phyloP scores from a whole-genome alignment of 2,797 vertebrate species.

The Cichlasoma orientale region DNA sequence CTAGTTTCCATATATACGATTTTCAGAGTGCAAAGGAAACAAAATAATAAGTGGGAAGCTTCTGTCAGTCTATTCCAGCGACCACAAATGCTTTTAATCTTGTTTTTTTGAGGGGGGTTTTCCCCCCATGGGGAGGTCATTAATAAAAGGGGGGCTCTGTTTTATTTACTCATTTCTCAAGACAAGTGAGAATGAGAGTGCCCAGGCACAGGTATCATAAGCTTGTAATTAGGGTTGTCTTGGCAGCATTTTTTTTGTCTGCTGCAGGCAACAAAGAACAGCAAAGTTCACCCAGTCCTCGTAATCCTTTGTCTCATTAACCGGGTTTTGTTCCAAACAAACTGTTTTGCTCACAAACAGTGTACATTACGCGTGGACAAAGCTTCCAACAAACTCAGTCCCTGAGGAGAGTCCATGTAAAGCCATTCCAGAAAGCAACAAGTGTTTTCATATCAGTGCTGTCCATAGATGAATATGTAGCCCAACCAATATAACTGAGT shows the following conservation, averaged over 20 bases:
- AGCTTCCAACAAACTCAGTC: conserved; percentile 13
- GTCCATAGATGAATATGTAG: conserved; percentile 6
- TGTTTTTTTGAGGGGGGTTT: neutral
- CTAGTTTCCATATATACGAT: neutral
- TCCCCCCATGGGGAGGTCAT: neutral
- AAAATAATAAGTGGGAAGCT: neutral
- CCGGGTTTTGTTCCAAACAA: conserved; percentile 28
- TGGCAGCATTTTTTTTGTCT: neutral
- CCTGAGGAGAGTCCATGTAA: conserved; percentile 8
- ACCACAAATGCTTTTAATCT: conserved; percentile 18
- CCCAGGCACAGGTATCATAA: neutral
- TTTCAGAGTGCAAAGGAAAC: neutral
- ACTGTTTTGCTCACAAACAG: conserved; percentile 22
- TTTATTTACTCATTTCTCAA: conserved; percentile 30
- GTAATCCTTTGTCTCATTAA: conserved; percentile 35
- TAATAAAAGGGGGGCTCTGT: conserved; percentile 19
- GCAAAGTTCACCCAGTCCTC: conserved; percentile 15
- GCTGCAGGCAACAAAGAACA: conserved; percentile 5
- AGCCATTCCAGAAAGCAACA: conserved; percentile 10
- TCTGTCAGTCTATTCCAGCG: conserved; percentile 12
- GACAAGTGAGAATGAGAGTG: conserved; percentile 18
- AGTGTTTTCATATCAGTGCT: conserved; percentile 29
- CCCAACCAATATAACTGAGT: neutral
- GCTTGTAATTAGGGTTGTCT: conserved; percentile 40
- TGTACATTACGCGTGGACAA: conserved; percentile 9